Conservation (phyloP, 2,888 invertebrate species). For the Rhabditophanes sp. region DNA sequence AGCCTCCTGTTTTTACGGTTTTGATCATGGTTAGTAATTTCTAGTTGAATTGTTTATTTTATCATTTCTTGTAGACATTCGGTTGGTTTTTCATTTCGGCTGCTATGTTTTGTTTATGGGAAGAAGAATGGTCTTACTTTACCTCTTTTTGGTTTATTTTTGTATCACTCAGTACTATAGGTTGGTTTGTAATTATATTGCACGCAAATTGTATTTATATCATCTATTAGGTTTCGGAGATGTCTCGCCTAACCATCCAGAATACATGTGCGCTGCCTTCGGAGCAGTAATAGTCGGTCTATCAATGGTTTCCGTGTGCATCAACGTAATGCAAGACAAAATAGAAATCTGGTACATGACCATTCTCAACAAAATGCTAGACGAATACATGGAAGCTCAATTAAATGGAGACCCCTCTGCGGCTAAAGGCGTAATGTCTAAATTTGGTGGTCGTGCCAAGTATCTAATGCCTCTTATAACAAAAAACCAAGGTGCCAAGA, state of each 20-base stretch:
- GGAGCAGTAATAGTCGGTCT: constrained; percentile 30
- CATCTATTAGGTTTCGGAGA: constrained; percentile 47
- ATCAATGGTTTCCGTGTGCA: constrained; percentile 38
- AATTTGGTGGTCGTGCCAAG: constrained; percentile 34
- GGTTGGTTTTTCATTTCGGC: constrained; percentile 75
- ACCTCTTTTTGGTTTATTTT: constrained; percentile 43
- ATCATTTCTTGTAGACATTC: too few relatives aligned
- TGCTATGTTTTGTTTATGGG: constrained; percentile 56
- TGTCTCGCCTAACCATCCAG: constrained; percentile 47
- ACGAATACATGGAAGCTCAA: constrained; percentile 31
- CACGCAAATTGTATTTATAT: neutral
- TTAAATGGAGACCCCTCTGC: constrained; percentile 34
- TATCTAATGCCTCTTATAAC: constrained; percentile 33
- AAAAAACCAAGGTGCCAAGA: constrained; percentile 30
- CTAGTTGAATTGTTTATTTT: too few relatives aligned
- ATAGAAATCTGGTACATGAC: constrained; percentile 30
- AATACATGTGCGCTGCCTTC: constrained; percentile 47
- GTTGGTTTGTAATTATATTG: constrained; percentile 7
- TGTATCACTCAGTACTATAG: constrained; percentile 39
- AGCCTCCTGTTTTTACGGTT: constrained; percentile 30
- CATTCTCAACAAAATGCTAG: constrained; percentile 26
- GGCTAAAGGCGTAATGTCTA: constrained; percentile 29
- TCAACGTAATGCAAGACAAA: constrained; percentile 40
- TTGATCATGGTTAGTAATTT: too few relatives aligned
- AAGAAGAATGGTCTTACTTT: constrained; percentile 36